A percentile compares a stretch with the other conserved stretches of the same genome.
Evolutionary conservation across 2,797 vertebrate genomes (phyloP).

Genomic region (Typhlichthys eigenmanni): DNA sequence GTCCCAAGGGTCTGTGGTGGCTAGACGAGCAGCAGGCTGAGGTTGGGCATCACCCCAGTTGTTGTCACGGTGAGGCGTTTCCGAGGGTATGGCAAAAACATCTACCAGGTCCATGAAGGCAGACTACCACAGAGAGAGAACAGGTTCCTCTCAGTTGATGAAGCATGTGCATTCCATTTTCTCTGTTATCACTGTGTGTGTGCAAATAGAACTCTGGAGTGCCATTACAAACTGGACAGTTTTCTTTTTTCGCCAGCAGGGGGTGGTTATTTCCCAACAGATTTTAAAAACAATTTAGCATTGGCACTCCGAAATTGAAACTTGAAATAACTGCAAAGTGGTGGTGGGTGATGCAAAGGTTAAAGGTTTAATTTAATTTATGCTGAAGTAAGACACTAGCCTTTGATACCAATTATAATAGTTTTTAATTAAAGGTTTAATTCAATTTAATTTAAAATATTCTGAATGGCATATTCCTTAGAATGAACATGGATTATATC

Average conservation of each 20-base stretch:
- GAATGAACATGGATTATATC: neutral
- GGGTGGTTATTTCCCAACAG: too few species aligned
- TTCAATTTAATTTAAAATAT: neutral
- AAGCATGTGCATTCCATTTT: neutral
- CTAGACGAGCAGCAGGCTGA: constrained; percentile 43
- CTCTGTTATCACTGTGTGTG: neutral
- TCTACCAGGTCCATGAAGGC: constrained; percentile 92
- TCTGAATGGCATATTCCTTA: neutral
- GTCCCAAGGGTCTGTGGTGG: constrained; percentile 74
- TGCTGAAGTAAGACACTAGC: too few species aligned
- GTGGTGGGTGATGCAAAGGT: too few species aligned
- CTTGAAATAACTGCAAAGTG: too few species aligned
- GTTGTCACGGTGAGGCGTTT: constrained; percentile 71
- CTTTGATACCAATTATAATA: too few species aligned
- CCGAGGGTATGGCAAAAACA: constrained; percentile 82
- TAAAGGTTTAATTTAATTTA: too few species aligned
- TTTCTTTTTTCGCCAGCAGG: too few species aligned
- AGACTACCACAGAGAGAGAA: constrained; percentile 74
- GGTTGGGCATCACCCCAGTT: constrained; percentile 75
- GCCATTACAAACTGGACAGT: too few species aligned
- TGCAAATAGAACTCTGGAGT: too few species aligned
- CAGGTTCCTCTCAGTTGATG: constrained; percentile 19
- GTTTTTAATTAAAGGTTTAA: too few species aligned
- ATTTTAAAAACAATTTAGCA: too few species aligned
- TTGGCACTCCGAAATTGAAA: too few species aligned